Percentiles rank a stretch among this genome's conserved stretches.
These are phyloP conservation scores for Pungitius pungitius DNA, from an alignment of 2,113 vertebrate species.

Conservation along the genomic window DNA sequence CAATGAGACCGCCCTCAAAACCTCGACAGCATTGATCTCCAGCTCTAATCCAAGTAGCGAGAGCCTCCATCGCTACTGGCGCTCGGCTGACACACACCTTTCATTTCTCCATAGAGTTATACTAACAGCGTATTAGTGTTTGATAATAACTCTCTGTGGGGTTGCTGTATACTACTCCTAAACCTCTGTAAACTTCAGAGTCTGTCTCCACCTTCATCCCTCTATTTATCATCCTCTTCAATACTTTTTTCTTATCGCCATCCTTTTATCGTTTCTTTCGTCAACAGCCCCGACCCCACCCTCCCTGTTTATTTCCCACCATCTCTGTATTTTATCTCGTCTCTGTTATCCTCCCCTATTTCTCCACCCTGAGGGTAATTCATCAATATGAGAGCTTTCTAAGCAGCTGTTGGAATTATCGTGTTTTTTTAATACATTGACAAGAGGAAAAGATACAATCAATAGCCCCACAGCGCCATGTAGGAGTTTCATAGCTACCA, in stretches of 20 bases:
- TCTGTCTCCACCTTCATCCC: background rate
- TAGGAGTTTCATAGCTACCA: constrained; percentile 43
- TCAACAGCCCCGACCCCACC: background rate
- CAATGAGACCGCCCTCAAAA: background rate
- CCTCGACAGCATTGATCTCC: background rate
- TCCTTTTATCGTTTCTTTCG: constrained; percentile 10
- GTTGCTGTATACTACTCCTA: background rate
- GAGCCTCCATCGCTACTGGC: no score
- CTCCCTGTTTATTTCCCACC: background rate
- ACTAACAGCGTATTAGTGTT: background rate
- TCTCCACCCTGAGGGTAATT: constrained; percentile 29
- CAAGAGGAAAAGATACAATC: constrained; percentile 57
- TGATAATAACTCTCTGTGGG: background rate
- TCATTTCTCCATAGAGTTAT: background rate
- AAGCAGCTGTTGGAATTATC: constrained; percentile 52
- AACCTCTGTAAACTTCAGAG: background rate
- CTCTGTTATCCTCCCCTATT: constrained; percentile 8
- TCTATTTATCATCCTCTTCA: background rate
- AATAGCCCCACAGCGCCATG: constrained; percentile 42
- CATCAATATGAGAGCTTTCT: constrained; percentile 52
- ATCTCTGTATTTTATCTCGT: constrained; percentile 1
- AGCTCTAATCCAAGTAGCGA: background rate
- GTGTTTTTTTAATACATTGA: constrained; percentile 30
- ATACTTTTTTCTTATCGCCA: constrained; percentile 5
- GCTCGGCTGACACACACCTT: no score